These are phyloP conservation scores for Macrostomum cliftonense DNA, from an alignment of 2,888 invertebrate species.

Conservation along the genomic window DNA sequence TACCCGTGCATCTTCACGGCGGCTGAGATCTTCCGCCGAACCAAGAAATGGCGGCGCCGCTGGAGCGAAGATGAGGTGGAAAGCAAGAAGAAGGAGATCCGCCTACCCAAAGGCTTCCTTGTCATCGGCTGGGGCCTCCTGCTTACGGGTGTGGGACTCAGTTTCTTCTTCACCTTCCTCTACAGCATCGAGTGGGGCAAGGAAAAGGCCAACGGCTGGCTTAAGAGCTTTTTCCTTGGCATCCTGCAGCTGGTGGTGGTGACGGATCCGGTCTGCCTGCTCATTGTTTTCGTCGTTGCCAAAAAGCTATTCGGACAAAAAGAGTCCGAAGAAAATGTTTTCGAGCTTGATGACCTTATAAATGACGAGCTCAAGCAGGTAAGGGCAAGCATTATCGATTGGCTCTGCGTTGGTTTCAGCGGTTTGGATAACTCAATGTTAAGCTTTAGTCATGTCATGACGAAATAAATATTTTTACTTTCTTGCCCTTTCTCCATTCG, in stretches of 20 bases:
- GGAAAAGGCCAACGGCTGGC: constrained; percentile 36
- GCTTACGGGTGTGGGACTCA: constrained; percentile 20
- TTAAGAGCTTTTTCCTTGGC: constrained; percentile 17
- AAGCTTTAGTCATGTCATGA: no score
- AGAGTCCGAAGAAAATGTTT: no score
- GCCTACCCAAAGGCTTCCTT: constrained; percentile 18
- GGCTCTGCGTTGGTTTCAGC: no score
- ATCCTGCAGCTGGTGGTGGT: constrained; percentile 12
- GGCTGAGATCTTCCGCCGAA: constrained; percentile 13
- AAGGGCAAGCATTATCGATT: no score
- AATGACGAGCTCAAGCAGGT: no score
- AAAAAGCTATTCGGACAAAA: no score
- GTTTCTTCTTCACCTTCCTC: constrained; percentile 34
- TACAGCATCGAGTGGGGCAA: constrained; percentile 39
- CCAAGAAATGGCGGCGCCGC: constrained; percentile 13
- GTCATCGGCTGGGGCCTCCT: constrained; percentile 29
- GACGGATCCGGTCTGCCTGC: constrained; percentile 10
- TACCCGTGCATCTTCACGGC: constrained; percentile 11
- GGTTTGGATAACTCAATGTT: no score
- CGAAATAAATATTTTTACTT: no score
- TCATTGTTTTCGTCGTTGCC: no score
- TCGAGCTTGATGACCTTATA: no score
- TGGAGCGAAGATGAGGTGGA: constrained; percentile 6
- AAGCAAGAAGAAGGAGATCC: constrained; percentile 7
- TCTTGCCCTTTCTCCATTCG: no score